Conservation (phyloP, 2,888 invertebrate species). For the Amiota minor region DNA sequence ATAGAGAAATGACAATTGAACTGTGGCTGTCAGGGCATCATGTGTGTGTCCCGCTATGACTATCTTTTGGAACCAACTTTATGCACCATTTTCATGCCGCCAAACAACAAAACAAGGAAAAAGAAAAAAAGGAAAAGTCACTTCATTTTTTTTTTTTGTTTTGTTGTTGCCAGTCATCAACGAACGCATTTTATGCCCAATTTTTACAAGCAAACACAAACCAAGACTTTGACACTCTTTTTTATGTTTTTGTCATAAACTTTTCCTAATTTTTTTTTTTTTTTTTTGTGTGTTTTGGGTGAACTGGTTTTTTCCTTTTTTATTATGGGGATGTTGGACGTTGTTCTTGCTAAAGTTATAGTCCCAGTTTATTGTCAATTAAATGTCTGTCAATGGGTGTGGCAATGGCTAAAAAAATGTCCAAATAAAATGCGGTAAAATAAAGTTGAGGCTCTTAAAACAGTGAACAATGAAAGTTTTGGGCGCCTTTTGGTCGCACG, state of each 20-base stretch:
- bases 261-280: constrained; percentile 15
- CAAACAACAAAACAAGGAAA: neutral
- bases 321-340: neutral
- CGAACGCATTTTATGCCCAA: neutral
- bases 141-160: neutral
- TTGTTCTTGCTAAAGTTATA: neutral
- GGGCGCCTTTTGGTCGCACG: neutral
- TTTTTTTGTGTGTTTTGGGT: neutral
- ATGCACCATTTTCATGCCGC: constrained; percentile 34
- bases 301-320: neutral
- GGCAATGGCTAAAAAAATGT: neutral
- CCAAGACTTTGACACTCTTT: constrained; percentile 42
- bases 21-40: neutral
- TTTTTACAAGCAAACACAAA: neutral
- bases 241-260: constrained; percentile 46
- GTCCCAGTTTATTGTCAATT: constrained; percentile 12
- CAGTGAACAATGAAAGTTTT: too few relatives aligned
- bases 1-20: neutral
- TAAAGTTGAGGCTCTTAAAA: neutral
- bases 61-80: constrained; percentile 19
- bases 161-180: constrained; percentile 27
- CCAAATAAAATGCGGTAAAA: neutral
- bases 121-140: too few relatives aligned
- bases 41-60: too few relatives aligned
- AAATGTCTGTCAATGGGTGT: constrained; percentile 19